Conservation (phyloP, 2,113 vertebrate species). For the Xenus cinereus region DNA sequence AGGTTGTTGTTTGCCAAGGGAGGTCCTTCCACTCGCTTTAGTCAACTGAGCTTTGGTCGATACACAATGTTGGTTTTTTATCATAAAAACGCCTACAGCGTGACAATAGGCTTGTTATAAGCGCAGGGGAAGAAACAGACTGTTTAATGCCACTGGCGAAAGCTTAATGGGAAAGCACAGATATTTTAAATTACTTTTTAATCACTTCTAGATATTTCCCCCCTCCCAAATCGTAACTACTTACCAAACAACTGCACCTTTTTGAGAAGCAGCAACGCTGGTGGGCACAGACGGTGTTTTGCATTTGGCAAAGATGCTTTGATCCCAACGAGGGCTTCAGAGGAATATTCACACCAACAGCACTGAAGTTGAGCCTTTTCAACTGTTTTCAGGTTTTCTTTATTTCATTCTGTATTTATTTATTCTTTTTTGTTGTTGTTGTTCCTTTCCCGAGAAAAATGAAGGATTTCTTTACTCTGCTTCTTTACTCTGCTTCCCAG, state of each 20-base stretch:
- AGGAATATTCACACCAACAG: neutral
- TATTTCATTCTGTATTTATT: neutral
- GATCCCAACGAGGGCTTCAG: neutral
- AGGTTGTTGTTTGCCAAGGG: neutral
- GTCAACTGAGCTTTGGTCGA: neutral
- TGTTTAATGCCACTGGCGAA: neutral
- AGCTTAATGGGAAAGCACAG: conserved; percentile 7
- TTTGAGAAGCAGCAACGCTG: neutral
- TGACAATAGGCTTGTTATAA: neutral
- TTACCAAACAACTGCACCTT: neutral
- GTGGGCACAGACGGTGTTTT: neutral
- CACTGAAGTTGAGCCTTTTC: neutral
- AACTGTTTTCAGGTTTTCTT: neutral
- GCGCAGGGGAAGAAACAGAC: neutral
- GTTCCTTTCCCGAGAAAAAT: neutral
- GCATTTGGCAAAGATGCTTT: neutral
- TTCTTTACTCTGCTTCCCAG: neutral
- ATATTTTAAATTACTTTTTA: conserved; percentile 38
- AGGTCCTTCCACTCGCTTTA: neutral
- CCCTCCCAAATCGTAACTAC: neutral
- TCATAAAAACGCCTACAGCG: neutral
- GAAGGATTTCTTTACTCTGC: neutral
- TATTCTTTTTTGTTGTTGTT: neutral
- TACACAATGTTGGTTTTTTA: neutral
- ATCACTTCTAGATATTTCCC: neutral